Conservation (phyloP, 1,140 invertebrate genomes). For the Andricus grossulariae region DNA sequence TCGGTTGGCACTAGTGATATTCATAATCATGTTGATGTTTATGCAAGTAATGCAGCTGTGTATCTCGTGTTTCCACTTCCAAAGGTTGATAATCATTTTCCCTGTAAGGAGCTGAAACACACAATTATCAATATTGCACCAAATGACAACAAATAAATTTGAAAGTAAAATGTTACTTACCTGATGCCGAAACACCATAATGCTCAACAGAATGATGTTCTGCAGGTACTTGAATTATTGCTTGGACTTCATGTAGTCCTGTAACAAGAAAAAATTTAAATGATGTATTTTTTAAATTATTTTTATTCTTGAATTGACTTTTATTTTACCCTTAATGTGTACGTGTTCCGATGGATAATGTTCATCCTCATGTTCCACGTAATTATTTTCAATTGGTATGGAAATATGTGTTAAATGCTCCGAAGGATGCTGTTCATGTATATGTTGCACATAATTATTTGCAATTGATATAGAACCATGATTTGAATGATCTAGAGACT, state of each 20-base stretch:
- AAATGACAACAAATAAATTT: neutral
- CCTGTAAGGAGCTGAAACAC: constrained; percentile 48
- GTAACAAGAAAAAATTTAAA: constrained; percentile 4
- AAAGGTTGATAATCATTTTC: constrained; percentile 45
- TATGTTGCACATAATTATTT: constrained; percentile 46
- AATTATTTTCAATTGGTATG: constrained; percentile 51
- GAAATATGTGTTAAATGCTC: constrained; percentile 38
- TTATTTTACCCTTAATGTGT: neutral
- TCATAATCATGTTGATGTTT: constrained; percentile 52
- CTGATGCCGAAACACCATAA: constrained; percentile 45
- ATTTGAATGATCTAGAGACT: constrained; percentile 38
- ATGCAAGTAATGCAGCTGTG: constrained; percentile 44
- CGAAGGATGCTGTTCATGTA: constrained; percentile 42
- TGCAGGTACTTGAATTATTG: constrained; percentile 37
- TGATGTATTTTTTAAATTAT: too few species aligned
- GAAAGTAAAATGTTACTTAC: constrained; percentile 42
- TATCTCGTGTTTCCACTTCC: constrained; percentile 43
- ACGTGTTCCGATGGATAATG: constrained; percentile 40
- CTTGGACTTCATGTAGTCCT: constrained; percentile 38
- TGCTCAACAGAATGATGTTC: constrained; percentile 38
- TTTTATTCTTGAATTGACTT: too few species aligned
- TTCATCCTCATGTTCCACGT: constrained; percentile 42
- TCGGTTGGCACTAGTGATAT: constrained; percentile 49
- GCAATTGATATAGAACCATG: constrained; percentile 49
- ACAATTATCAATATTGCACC: neutral